Conservation (phyloP, 2,113 vertebrate species). For the Scopus umbretta region DNA sequence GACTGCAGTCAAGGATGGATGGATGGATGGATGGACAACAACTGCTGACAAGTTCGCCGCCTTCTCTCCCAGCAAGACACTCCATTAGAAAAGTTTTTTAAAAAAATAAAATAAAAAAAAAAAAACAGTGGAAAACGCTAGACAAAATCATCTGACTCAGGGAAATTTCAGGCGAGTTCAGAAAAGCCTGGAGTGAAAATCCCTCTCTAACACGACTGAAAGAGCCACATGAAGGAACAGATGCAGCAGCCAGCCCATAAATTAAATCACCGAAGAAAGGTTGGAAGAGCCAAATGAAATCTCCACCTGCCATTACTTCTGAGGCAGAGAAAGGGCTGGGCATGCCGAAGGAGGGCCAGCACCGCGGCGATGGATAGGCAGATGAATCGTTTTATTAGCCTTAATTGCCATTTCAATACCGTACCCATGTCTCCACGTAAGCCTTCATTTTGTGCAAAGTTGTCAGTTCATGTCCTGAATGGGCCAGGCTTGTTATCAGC, state of each 20-base stretch:
- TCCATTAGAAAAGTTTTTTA: not conserved
- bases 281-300: not conserved
- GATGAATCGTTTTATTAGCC: slow-evolving; percentile 9
- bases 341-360: not conserved
- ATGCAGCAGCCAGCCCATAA: not conserved
- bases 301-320: not conserved
- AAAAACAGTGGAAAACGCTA: not conserved
- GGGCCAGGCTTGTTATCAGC: slow-evolving; percentile 71
- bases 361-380: not conserved
- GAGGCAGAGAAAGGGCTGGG: not conserved
- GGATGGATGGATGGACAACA: not conserved
- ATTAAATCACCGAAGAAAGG: not conserved
- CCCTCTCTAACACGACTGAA: not conserved
- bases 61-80: not conserved
- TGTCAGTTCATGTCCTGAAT: slow-evolving; percentile 68
- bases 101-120: not conserved
- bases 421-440: slow-evolving; percentile 21
- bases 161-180: not conserved
- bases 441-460: slow-evolving; percentile 57
- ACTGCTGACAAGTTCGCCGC: not conserved
- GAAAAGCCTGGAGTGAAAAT: not conserved
- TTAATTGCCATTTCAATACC: slow-evolving; percentile 65
- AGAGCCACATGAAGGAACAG: not conserved
- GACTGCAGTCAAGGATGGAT: not conserved
- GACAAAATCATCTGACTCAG: not conserved